Percentiles rank a stretch among this genome's conserved stretches.
Evolutionary conservation across 2,888 invertebrate genomes (phyloP).

Genomic region (Netelia fuscicornis): DNA sequence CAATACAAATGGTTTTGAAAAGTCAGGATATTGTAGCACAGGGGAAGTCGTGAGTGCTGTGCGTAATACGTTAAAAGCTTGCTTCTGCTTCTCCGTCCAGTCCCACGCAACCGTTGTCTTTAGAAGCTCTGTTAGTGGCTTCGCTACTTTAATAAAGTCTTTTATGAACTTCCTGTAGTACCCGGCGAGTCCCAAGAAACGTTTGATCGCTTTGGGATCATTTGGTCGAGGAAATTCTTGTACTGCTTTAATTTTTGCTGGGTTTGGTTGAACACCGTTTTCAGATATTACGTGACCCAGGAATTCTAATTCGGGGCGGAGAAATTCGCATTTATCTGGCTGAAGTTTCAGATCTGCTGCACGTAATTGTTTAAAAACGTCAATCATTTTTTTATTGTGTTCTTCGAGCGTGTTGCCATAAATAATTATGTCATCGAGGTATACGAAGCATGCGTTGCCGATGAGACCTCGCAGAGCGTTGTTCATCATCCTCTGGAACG

Average conservation of each 20-base stretch:
- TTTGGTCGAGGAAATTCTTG: not conserved
- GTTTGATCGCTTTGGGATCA: not conserved
- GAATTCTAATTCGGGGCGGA: too few relatives aligned
- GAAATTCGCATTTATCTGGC: constrained; percentile 24
- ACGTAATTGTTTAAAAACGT: too few relatives aligned
- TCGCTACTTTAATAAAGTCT: not conserved
- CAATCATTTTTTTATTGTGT: too few relatives aligned
- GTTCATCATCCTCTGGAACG: constrained; percentile 29
- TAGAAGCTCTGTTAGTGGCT: not conserved
- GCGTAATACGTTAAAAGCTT: constrained; percentile 30
- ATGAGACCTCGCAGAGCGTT: constrained; percentile 7
- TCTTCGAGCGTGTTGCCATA: too few relatives aligned
- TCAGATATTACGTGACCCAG: not conserved
- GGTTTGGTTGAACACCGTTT: not conserved
- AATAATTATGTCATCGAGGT: too few relatives aligned
- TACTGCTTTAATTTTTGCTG: not conserved
- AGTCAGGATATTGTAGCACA: too few relatives aligned
- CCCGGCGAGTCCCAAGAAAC: not conserved
- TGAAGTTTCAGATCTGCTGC: too few relatives aligned
- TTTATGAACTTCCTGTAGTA: constrained; percentile 5
- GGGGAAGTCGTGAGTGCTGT: constrained; percentile 8
- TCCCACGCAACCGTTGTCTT: not conserved
- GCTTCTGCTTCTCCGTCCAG: constrained; percentile 11
- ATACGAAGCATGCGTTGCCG: not conserved
- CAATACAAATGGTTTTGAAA: constrained; percentile 15